Base-by-base conservation (phyloP, 92 coral and sea anemone genomes). In the Blastomussa wellsi region DNA sequence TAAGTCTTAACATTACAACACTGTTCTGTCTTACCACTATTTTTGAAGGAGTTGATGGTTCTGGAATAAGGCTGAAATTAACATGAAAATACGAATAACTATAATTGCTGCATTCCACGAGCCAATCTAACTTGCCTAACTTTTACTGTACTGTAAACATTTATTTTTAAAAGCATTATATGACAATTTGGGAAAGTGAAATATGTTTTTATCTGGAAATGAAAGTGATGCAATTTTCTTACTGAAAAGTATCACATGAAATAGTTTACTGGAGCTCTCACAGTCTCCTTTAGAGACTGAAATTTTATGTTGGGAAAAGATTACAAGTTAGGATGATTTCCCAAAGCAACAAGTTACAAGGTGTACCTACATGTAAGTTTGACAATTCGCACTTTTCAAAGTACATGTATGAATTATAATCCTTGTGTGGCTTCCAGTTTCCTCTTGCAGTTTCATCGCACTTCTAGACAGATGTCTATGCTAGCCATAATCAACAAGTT, bases 1-100 rank as follows among this genome's bases (percentile, higher is more conserved):
- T n/a, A 67, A 12, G 17, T 49, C 62, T 67, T 10, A 67, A 4
- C 2, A 69, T 33, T 32, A 69, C 39, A 69, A 69, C 11, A 17
- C 39, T 5, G 19, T 3, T 35, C 1, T 13, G 36, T 79, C 93
- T 87, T 84, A 92, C 95, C 84, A 90, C 95, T 75, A 84, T 80
- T 68, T 90, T 92, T n/a, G 88, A 78, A 35, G 85, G 91, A 29
- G 85, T 75, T 48, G 76, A 84, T 24, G 90, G 77, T 35, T 92
- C 95, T 47, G 95, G 95, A 70, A 92, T 84, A 68, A 92, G 93
- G 72, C 95, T 92, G 87, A 55, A 39, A 73, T 53, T 12, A n/a
- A 28, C 29, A 6, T 44, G 24, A 47, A 28, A 47, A 22, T 16
- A 24, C 28, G 64, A 57, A 10, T 57, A 20, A 57, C 53, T 8